These are phyloP conservation scores for Coptodon bakossiorum DNA, from an alignment of 2,113 vertebrate species.

Conservation along the genomic window DNA sequence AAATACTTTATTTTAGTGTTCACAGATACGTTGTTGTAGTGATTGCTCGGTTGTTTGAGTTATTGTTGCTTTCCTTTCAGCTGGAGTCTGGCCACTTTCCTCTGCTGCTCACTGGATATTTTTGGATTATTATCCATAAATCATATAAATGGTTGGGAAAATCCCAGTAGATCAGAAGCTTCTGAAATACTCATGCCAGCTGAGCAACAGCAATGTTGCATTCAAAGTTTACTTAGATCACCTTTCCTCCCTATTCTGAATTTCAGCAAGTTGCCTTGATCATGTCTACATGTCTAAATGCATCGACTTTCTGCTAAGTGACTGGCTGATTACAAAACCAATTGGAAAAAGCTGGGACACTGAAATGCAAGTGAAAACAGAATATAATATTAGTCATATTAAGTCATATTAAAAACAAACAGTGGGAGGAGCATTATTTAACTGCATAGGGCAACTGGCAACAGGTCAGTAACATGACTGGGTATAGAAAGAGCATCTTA, in stretches of 20 bases:
- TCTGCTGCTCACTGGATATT: not conserved
- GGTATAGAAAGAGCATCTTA: not conserved
- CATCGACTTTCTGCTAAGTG: not conserved
- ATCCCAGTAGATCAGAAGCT: not conserved
- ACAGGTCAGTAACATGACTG: not conserved
- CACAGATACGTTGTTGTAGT: accelerated
- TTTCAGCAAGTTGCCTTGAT: too few species aligned
- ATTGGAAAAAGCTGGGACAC: not conserved
- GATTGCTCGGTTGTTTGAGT: not conserved
- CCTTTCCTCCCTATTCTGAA: too few species aligned
- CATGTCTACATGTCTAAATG: not conserved
- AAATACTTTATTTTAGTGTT: not conserved
- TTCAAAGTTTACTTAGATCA: not conserved
- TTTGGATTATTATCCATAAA: not conserved
- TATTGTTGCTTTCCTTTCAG: not conserved
- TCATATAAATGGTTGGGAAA: accelerated
- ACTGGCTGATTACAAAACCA: not conserved
- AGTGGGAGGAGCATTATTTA: not conserved
- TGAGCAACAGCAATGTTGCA: not conserved
- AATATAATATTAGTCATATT: not conserved
- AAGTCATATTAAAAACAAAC: not conserved
- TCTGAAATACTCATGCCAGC: not conserved
- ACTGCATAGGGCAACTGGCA: not conserved
- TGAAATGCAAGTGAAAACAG: not conserved
- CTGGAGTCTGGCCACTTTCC: not conserved